Conservation (phyloP, 2,888 invertebrate species). For the Parascotia fuliginaria region DNA sequence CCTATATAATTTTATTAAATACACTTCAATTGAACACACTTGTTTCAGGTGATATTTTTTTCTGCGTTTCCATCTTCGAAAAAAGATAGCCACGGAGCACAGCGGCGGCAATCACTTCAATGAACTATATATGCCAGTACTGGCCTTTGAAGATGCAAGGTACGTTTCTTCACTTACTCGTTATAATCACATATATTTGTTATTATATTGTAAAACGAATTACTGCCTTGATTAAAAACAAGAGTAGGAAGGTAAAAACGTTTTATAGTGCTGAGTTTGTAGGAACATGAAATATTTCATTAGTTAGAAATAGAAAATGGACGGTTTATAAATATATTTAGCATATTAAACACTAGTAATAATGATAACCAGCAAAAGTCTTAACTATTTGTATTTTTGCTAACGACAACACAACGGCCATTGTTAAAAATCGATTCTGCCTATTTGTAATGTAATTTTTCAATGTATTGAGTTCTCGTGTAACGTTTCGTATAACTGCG, state of each 20-base stretch:
- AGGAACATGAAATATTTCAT: slow-evolving; percentile 12
- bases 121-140: slow-evolving; percentile 88
- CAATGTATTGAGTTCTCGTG: not conserved
- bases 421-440: slow-evolving; percentile 10
- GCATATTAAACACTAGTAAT: not conserved
- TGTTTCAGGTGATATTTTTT: slow-evolving; percentile 45
- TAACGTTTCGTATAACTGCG: not conserved
- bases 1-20: not conserved
- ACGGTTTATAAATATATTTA: not conserved
- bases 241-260: not conserved
- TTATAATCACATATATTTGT: not conserved
- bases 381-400: slow-evolving; percentile 2
- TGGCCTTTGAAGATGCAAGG: slow-evolving; percentile 88
- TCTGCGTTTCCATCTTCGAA: slow-evolving; percentile 37
- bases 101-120: slow-evolving; percentile 85
- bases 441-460: slow-evolving; percentile 6
- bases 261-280: slow-evolving; percentile 5
- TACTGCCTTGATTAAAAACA: not conserved
- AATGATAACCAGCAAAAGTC: slow-evolving; percentile 1
- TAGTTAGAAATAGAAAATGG: not conserved
- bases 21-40: slow-evolving; percentile 7
- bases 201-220: not conserved
- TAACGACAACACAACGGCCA: slow-evolving; percentile 1
- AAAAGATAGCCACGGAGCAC: slow-evolving; percentile 83
- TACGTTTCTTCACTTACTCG: slow-evolving; percentile 49